Conservation (phyloP, 2,113 vertebrate genomes). For the Cricetomys ansorgei region DNA sequence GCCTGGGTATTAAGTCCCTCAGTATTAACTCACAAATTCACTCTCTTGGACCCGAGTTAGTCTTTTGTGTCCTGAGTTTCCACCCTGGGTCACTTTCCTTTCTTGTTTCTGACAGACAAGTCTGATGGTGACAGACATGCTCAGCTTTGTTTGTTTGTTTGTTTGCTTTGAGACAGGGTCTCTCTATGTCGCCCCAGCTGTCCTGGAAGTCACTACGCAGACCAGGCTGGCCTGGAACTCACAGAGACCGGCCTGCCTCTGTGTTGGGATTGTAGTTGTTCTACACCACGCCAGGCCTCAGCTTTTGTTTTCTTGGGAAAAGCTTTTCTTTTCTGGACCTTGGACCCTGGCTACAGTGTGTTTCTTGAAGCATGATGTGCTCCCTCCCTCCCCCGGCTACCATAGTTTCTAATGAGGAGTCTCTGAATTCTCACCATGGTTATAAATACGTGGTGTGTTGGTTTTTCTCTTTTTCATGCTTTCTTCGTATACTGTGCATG, state of each 20-base stretch:
- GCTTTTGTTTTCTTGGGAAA: slow-evolving; percentile 18
- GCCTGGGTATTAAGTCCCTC: fast-evolving
- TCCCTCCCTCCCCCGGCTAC: background rate
- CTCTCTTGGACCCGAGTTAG: background rate
- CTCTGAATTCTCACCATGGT: background rate
- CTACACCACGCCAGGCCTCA: background rate
- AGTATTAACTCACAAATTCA: background rate
- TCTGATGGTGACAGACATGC: background rate
- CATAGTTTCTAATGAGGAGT: background rate
- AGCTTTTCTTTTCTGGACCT: slow-evolving; percentile 17
- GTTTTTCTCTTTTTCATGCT: slow-evolving; percentile 21
- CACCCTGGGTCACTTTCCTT: background rate
- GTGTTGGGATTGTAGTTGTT: background rate
- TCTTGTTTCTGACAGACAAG: background rate
- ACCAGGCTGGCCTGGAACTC: background rate
- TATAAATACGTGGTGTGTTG: background rate
- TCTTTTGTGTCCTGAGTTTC: background rate
- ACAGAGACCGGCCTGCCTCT: background rate
- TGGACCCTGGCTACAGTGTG: background rate
- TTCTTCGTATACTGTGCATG: background rate
- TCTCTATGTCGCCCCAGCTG: background rate
- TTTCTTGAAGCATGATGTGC: background rate
- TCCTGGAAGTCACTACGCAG: background rate
- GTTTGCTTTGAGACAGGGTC: background rate
- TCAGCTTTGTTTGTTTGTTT: background rate